phyloP scores from a whole-genome alignment of 2,113 vertebrate genomes.

The Trogon melanurus region DNA sequence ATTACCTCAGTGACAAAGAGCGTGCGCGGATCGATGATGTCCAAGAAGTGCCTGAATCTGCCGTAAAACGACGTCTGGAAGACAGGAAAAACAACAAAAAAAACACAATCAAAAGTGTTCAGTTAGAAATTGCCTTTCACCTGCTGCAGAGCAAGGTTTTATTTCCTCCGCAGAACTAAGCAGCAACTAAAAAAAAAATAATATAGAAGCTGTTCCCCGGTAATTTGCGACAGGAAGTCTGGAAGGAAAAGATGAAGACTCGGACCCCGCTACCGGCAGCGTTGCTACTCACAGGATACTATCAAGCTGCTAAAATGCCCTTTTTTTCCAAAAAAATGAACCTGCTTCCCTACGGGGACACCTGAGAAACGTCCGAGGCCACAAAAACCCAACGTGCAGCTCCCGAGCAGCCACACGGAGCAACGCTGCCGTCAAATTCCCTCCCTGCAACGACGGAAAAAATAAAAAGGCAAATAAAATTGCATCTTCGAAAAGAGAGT shows the following conservation, averaged over 20 bases:
- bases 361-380: not conserved
- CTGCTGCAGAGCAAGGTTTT: not conserved
- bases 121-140: not conserved
- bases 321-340: not conserved
- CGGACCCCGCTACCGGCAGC: not conserved
- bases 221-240: not conserved
- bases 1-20: conserved; percentile 91
- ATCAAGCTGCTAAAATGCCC: not conserved
- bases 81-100: not conserved
- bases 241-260: not conserved
- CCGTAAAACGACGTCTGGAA: conserved; percentile 86
- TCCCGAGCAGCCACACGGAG: accelerated
- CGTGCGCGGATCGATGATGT: conserved; percentile 92
- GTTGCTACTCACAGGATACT: not conserved
- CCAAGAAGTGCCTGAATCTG: conserved; percentile 91
- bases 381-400: not conserved
- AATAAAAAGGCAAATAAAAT: too few species aligned
- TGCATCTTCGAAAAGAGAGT: too few species aligned
- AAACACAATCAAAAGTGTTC: accelerated
- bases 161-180: not conserved
- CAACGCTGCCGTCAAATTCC: accelerated
- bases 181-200: not conserved
- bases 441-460: too few species aligned
- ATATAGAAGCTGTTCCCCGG: accelerated
- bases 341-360: not conserved